Conservation (phyloP, 2,797 vertebrate genomes). For the Gastrophryne carolinensis region DNA sequence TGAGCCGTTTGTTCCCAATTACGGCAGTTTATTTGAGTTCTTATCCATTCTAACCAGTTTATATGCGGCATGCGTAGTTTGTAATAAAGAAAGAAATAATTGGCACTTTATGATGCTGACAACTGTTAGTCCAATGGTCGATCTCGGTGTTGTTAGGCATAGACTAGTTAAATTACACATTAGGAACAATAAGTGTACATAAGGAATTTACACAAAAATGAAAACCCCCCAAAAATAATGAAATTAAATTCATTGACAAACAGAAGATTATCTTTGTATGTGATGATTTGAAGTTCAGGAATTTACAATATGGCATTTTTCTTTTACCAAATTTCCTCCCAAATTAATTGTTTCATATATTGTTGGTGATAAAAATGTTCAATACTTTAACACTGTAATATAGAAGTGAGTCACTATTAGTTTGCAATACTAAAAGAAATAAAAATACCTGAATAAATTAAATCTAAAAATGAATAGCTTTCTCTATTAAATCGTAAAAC, state of each 20-base stretch:
- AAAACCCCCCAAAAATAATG: no score
- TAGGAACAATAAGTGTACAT: no score
- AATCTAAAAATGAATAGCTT: constrained; percentile 3
- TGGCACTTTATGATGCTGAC: background rate
- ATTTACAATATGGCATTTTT: no score
- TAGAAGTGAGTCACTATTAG: background rate
- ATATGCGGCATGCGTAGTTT: background rate
- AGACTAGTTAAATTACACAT: no score
- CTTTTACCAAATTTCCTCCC: no score
- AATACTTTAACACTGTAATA: background rate
- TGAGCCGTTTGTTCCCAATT: background rate
- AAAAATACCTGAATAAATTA: constrained; percentile 10
- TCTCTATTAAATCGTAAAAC: constrained; percentile 21
- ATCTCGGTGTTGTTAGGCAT: background rate
- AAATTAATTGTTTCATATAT: background rate
- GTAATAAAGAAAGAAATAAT: background rate
- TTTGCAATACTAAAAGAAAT: background rate
- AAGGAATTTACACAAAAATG: no score
- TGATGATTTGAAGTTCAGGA: no score
- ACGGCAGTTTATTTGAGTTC: background rate
- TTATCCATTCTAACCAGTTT: constrained; percentile 15
- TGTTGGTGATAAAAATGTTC: background rate
- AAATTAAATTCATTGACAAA: no score
- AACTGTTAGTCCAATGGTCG: background rate
- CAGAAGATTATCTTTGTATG: no score